Evolutionary conservation across 2,888 invertebrate species (phyloP).

Genomic region (Spodoptera exigua): DNA sequence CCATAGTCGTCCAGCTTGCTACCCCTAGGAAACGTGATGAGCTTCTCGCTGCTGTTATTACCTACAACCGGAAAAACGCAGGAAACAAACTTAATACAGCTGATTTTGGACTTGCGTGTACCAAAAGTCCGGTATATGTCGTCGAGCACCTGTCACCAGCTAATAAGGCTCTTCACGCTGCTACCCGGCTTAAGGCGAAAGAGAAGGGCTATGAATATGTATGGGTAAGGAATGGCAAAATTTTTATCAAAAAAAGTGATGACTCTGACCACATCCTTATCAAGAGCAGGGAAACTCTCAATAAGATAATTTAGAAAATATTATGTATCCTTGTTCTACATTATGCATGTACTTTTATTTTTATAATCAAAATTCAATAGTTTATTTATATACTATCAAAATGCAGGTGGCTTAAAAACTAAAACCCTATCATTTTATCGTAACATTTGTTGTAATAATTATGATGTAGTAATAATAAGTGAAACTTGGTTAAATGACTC

Average conservation of each 20-base stretch:
- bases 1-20: constrained; percentile 1
- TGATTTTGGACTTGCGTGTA: constrained; percentile 1
- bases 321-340: too few species aligned
- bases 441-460: constrained; percentile 19
- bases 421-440: constrained; percentile 12
- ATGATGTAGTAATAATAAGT: constrained; percentile 1
- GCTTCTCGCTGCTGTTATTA: neutral
- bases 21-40: constrained; percentile 1
- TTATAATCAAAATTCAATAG: too few species aligned
- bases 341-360: too few species aligned
- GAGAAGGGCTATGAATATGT: constrained; percentile 3
- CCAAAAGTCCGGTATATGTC: neutral
- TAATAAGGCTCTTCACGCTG: constrained; percentile 8
- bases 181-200: constrained; percentile 4
- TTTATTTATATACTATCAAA: constrained; percentile 32
- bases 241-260: constrained; percentile 2
- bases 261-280: constrained; percentile 3
- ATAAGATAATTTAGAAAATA: neutral
- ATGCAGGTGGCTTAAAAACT: constrained; percentile 19
- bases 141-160: neutral
- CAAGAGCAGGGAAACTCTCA: neutral
- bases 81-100: constrained; percentile 7
- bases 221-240: constrained; percentile 8
- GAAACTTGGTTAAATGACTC: neutral
- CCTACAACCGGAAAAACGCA: constrained; percentile 1